These are phyloP conservation scores for Chiroxiphia lanceolata DNA, from an alignment of 2,797 vertebrate genomes.

Conservation along the genomic window DNA sequence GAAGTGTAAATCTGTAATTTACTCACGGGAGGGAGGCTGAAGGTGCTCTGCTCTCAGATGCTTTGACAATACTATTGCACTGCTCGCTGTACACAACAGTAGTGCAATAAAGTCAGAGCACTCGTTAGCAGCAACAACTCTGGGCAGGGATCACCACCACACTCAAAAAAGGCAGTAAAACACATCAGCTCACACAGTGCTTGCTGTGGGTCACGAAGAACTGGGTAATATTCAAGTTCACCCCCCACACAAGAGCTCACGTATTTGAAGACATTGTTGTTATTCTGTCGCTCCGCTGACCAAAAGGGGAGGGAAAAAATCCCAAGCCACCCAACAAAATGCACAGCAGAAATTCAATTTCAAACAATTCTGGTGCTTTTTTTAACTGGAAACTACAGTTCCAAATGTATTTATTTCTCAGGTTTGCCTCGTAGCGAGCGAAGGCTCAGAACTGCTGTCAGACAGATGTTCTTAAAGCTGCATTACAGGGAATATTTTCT, in stretches of 20 bases:
- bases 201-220: constrained; percentile 4
- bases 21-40: constrained; percentile 11
- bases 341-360: background rate
- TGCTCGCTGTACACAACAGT: constrained; percentile 97
- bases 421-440: background rate
- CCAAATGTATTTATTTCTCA: background rate
- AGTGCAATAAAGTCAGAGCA: constrained; percentile 99
- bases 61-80: constrained; percentile 99
- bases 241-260: background rate
- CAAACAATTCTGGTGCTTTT: background rate
- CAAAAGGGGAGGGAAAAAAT: background rate
- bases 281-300: background rate
- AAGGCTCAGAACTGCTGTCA: background rate
- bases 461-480: background rate
- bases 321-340: background rate
- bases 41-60: constrained; percentile 85
- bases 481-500: background rate
- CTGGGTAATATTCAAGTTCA: background rate
- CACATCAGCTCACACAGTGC: background rate
- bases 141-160: background rate
- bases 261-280: background rate
- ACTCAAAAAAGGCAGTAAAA: background rate
- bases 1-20: background rate
- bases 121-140: constrained; percentile 81
- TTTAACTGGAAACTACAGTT: background rate